phyloP scores from a whole-genome alignment of 2,113 vertebrate species.

The Smithornis capensis region DNA sequence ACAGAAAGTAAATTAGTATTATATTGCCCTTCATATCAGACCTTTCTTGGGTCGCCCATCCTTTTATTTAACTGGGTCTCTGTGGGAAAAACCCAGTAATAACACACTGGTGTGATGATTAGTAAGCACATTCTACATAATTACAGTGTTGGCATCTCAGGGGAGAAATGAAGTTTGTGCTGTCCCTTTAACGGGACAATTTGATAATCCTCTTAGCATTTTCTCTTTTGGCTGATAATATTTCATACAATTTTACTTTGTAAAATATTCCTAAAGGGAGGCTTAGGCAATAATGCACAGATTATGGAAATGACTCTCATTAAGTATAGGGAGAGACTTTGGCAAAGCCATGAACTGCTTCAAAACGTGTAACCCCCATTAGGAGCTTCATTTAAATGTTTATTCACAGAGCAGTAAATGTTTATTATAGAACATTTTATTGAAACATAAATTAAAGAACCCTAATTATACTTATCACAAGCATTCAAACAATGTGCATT shows the following conservation, averaged over 20 bases:
- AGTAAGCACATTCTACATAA: conserved; percentile 51
- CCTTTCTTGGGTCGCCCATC: conserved; percentile 32
- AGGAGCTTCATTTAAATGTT: conserved; percentile 82
- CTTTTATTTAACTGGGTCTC: conserved; percentile 52
- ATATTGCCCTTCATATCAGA: conserved; percentile 32
- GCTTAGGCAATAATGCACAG: conserved; percentile 84
- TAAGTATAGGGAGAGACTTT: conserved; percentile 78
- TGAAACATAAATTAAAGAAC: conserved; percentile 81
- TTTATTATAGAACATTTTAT: conserved; percentile 78
- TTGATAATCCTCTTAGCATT: conserved; percentile 76
- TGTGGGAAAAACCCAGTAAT: not conserved
- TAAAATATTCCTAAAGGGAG: conserved; percentile 85
- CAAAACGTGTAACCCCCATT: conserved; percentile 80
- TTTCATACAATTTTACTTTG: conserved; percentile 75
- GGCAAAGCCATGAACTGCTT: conserved; percentile 77
- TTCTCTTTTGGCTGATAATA: conserved; percentile 71
- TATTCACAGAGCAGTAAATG: conserved; percentile 79
- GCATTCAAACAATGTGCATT: conserved; percentile 68
- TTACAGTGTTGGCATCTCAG: conserved; percentile 58
- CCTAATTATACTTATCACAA: conserved; percentile 75
- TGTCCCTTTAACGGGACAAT: conserved; percentile 73
- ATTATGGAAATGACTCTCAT: conserved; percentile 91
- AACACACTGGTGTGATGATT: conserved; percentile 55
- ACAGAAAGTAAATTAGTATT: conserved; percentile 20
- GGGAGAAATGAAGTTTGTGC: conserved; percentile 60